phyloP scores from a whole-genome alignment of 1,140 invertebrate genomes.

The Caenorhabditis tropicalis region DNA sequence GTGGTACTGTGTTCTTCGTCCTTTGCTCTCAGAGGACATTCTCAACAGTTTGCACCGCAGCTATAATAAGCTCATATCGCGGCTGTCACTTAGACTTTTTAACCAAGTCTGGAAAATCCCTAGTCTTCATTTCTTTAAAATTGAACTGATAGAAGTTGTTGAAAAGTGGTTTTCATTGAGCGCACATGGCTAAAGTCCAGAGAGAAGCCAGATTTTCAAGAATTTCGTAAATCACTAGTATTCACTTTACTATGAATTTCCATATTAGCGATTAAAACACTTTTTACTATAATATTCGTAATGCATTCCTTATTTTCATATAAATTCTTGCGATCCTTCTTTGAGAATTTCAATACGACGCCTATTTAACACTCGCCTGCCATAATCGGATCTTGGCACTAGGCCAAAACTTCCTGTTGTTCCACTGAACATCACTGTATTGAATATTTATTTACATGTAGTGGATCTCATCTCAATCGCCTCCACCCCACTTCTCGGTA shows the following conservation, averaged over 20 bases:
- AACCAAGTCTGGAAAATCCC: neutral
- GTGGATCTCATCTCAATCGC: neutral
- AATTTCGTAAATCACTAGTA: neutral
- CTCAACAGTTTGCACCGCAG: slow-evolving; percentile 12
- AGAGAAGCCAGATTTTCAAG: neutral
- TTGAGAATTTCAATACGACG: neutral
- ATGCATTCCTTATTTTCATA: neutral
- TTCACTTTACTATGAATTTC: neutral
- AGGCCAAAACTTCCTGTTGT: slow-evolving; percentile 35
- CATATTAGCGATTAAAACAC: neutral
- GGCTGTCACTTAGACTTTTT: neutral
- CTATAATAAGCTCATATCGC: neutral
- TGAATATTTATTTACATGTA: slow-evolving; percentile 4
- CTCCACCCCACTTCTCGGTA: neutral
- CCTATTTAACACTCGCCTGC: neutral
- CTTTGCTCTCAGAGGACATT: slow-evolving; percentile 19
- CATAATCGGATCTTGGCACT: slow-evolving; percentile 24
- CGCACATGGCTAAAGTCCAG: neutral
- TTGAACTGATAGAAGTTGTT: neutral
- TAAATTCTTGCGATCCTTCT: neutral
- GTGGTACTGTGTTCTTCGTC: slow-evolving; percentile 14
- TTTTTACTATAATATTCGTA: too few relatives aligned
- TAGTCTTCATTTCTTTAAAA: neutral
- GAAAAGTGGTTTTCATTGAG: neutral
- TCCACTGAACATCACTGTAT: slow-evolving; percentile 8